A percentile compares a stretch with the other conserved stretches of the same genome.
Conservation (phyloP, 1,140 invertebrate genomes). For the Diprion similis region DNA sequence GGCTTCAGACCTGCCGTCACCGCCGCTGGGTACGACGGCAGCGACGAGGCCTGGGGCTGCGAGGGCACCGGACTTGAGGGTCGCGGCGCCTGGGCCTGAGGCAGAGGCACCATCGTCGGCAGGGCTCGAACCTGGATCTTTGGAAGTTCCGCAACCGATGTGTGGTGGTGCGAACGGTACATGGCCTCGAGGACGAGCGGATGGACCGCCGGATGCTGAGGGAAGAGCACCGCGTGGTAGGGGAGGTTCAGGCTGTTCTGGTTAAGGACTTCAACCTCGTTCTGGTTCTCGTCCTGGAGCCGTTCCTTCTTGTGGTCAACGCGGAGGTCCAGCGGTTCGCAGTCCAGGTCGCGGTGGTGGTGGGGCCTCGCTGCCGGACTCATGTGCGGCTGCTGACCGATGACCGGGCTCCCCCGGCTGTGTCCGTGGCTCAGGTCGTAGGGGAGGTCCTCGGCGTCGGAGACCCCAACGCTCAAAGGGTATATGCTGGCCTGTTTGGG, state of each 20-base stretch:
- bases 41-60: constrained; percentile 56
- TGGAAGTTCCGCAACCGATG: constrained; percentile 52
- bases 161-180: constrained; percentile 67
- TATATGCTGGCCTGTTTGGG: constrained; percentile 77
- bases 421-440: constrained; percentile 66
- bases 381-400: constrained; percentile 59
- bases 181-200: constrained; percentile 75
- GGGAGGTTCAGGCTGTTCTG: constrained; percentile 51
- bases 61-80: constrained; percentile 47
- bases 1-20: constrained; percentile 67
- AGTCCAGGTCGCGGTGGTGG: constrained; percentile 49
- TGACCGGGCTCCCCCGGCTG: constrained; percentile 38
- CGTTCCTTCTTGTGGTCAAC: constrained; percentile 79
- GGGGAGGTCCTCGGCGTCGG: constrained; percentile 62
- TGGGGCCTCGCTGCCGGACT: constrained; percentile 61
- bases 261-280: constrained; percentile 56
- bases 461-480: constrained; percentile 67
- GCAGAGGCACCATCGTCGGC: constrained; percentile 57
- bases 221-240: constrained; percentile 65
- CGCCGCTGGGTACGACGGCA: constrained; percentile 56
- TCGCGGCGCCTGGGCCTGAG: constrained; percentile 41
- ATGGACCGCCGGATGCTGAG: constrained; percentile 69
- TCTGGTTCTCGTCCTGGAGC: constrained; percentile 76
- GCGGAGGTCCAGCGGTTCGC: constrained; percentile 79
- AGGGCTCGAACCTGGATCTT: constrained; percentile 61